Evolutionary conservation across 2,797 vertebrate genomes (phyloP).

Genomic region (Phyllotis vaccarum): DNA sequence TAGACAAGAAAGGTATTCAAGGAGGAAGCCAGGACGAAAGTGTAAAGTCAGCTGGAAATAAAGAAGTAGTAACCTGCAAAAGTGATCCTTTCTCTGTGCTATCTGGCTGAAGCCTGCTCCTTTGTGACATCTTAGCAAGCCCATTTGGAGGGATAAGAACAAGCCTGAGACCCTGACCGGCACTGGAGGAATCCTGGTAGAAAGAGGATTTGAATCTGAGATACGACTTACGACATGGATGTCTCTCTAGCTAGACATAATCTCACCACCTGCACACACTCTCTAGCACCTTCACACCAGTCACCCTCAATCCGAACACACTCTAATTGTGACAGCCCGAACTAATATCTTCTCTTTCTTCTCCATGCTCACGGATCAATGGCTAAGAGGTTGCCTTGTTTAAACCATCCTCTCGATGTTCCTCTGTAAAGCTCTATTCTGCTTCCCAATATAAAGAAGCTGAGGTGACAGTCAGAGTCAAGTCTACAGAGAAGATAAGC

Average conservation of each 20-base stretch:
- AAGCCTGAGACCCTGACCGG: not conserved
- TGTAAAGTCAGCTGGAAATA: not conserved
- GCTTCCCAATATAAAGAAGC: not conserved
- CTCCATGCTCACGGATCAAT: not conserved
- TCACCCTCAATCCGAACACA: not conserved
- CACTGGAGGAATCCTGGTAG: not conserved
- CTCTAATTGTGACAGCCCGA: not conserved
- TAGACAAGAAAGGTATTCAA: not conserved
- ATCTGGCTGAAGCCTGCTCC: not conserved
- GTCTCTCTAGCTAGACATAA: not conserved
- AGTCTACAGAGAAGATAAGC: not conserved
- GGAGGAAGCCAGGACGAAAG: not conserved
- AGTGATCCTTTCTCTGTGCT: not conserved
- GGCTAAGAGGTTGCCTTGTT: not conserved
- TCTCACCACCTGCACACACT: not conserved
- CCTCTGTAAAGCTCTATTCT: not conserved
- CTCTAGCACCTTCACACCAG: not conserved
- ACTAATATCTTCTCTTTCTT: too few relatives aligned
- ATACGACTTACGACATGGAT: not conserved
- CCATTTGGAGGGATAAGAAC: not conserved
- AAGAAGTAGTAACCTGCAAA: not conserved
- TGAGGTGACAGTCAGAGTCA: not conserved
- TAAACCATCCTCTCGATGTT: not conserved
- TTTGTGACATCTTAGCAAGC: not conserved
- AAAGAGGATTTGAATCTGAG: not conserved